Base-by-base conservation (phyloP, 2,113 vertebrate genomes). In the Toxostoma redivivum region DNA sequence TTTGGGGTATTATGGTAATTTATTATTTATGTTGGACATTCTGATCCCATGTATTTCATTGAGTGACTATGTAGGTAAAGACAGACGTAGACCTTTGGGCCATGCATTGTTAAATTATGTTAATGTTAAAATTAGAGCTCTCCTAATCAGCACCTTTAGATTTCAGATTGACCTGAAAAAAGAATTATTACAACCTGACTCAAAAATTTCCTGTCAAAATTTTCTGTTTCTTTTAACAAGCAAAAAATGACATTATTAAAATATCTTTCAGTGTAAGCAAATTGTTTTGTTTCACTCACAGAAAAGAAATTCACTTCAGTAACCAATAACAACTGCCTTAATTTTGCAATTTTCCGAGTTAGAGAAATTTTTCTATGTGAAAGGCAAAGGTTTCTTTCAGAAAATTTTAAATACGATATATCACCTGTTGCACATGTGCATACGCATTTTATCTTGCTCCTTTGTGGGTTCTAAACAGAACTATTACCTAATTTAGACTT, bases 361-460 rank as follows among this genome's bases (percentile, higher is more conserved):
- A 65, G 17, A 67, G 8, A 35, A 25, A 0, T 66, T 25, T 53
- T 90, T 48, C 24, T 48, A 6, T 3, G 3, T 70, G 31, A 88
- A 69, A 58, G 20, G 12, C 40, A 86, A 57, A 78, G 3, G 3
- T 45, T 94, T 64, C 7, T 51, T 83, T 61, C 21, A 71, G 12
- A 38, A 77, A 70, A 54, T 23, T 70, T 73, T 47, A 84, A 71
- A 35, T 57, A 15, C 3, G 78, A 66, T 25, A 54, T 81, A 61
- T 58, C 25, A 54, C 10, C 9, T 35, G 27, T 1, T 1, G 3
- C 17, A 28, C 1, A 2, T 8, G 6, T 48, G 13, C 10, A 33
- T 11, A 10, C 6, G 15, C 5, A 54, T 81, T 50, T 67, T 72
- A 24, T 61, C 25, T 30, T 86, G 12, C 15, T 62, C 2, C 33